Evolutionary conservation across 2,113 vertebrate genomes (phyloP), one percentile per base, ranked within the genome.

Genomic region (Furnarius figulus): DNA sequence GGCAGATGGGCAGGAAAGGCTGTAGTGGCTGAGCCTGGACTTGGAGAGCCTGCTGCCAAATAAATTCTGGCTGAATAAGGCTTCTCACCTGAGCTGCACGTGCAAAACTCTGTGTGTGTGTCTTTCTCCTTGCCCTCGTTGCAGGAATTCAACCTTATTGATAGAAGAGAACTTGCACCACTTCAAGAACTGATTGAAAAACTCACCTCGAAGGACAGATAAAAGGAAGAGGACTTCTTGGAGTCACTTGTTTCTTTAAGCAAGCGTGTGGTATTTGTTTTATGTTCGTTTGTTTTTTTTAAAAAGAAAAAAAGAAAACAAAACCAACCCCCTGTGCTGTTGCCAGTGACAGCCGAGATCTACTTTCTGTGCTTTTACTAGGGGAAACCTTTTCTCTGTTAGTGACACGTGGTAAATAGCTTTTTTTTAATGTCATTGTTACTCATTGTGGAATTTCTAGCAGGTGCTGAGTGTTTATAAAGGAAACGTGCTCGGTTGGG

Each of bases 141-240:
- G 17, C 71, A 99, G 98, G 98, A 99, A 97, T 99, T 99, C 97
- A 99, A 99, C 96, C 98, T 99, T 74, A 99, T 99, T 92, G 98
- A 99, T 75, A 98, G 98, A 97, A 98, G 98, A 98, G 98, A 99
- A 97, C 98, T 99, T 85, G 98, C 98, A 91, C 98, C 98, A 9
- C 98, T 99, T 80, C 98, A 99, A 97, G 98, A 99, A 97, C 96
- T 99, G 94, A 99, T 99, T 93, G 98, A 99, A 97, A 99, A 99
- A 92, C 98, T 99, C 93, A 99, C 98, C 27, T 98, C 98, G 52
- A 99, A 99, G 96, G 98, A 99, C 97, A 98, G 98, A 99, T 99
- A 98, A 98, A 98, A 97, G 63, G 83, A 97, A 56, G 52, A 82
- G 89, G 79, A 92, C 61, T 87, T 90, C 62, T 89, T 74, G 20